Evolutionary conservation across 2,888 invertebrate genomes (phyloP), one percentile per base, ranked within the genome.

Genomic region (Platycheirus rosarum): DNA sequence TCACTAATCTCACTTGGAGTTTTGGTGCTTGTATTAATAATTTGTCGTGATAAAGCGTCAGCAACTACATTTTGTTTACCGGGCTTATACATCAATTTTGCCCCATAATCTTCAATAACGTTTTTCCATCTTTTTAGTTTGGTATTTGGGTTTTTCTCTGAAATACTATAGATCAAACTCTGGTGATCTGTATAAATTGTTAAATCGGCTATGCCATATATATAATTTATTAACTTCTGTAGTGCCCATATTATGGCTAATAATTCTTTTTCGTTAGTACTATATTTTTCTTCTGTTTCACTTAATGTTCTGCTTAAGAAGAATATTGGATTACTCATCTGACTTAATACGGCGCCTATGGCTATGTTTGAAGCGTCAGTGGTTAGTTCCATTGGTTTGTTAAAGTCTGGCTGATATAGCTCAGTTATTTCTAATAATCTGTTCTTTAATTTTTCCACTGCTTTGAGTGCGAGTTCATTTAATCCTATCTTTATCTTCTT

Each of bases 391-490:
- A 57, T 20, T 57, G 57, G 57, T 37, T 57, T 57, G 7, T 14
- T 57, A 23, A 37, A 53, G 13, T 53, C 29, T 13, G 53, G 53
- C 16, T 53, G 53, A 11, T n/a, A 53, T 9, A 26, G 53, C 20
- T 57, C 57, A 9, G 14, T 14, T n/a, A 37, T 35, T 37, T 57
- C 57, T 57, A 18, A n/a, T 23, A 35, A 40, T 32, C 42, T 53
- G 8, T 55, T 63, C 49, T 75, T 76, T n/a, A 79, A 26, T 14
- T 60, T 70, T 6, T 68, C 23, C 11, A 84, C 55, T 14, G 77
- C 63, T 32, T 78, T 11, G 1, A 71, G 16, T 53, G 29, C 60
- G 0, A 23, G 14, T 23, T 74, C 63, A 46, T 74, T 49, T 3
- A 73, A 44, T 1, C 37, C 35, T 11, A 84, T 49, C 14, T 14